phyloP scores from a whole-genome alignment of 2,113 vertebrate species.

The Syrmaticus mikado region DNA sequence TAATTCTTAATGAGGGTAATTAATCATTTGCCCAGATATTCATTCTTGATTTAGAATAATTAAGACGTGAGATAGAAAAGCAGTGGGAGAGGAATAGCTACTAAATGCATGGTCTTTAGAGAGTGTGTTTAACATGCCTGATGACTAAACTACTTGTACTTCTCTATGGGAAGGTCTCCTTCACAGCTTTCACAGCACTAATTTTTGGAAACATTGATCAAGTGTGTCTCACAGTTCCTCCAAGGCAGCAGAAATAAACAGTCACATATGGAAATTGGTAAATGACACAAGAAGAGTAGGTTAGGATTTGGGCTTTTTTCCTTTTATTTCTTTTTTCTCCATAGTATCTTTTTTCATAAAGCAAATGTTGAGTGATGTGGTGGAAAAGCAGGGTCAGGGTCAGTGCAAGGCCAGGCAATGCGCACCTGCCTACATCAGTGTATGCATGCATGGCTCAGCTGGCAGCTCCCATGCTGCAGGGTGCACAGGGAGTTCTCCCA shows the following conservation, averaged over 20 bases:
- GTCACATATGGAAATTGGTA: background rate
- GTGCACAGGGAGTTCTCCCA: rapidly evolving
- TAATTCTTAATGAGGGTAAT: slow-evolving; percentile 4
- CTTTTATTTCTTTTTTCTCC: rapidly evolving
- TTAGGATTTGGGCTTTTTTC: background rate
- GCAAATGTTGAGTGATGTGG: background rate
- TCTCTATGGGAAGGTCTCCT: background rate
- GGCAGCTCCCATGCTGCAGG: rapidly evolving
- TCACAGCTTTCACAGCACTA: background rate
- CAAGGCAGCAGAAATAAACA: background rate
- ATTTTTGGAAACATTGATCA: background rate
- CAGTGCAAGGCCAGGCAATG: background rate
- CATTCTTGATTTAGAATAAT: background rate
- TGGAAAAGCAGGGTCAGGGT: rapidly evolving
- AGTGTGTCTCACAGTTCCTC: background rate
- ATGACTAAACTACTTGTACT: background rate
- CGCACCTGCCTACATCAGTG: background rate
- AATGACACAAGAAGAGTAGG: background rate
- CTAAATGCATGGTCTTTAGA: background rate
- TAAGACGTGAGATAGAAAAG: background rate
- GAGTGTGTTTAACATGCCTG: background rate
- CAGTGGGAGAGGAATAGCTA: background rate
- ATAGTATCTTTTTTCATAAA: background rate
- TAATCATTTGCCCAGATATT: background rate
- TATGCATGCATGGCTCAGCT: background rate